Evolutionary conservation across 2,113 vertebrate species (phyloP), one percentile per base, ranked within the genome.

Genomic region (Boleophthalmus pectinirostris): DNA sequence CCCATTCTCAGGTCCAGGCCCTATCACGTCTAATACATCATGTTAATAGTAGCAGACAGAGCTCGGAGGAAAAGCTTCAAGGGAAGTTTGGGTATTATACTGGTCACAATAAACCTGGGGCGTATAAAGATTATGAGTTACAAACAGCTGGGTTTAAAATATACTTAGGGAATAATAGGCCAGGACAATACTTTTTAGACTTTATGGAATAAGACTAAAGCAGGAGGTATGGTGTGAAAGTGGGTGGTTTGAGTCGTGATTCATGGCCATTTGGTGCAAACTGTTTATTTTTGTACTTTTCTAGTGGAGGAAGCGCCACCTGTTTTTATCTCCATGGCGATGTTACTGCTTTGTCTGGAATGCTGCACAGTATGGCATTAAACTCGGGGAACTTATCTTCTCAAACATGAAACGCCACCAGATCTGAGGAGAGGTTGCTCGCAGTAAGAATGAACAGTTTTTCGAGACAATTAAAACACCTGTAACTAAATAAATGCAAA

Each of bases 81-180:
- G 61, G 61, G n/a, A 64, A 64, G 61, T 64, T 64, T 64, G 61
- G 61, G 18, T 43, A 43, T 64, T 64, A 38, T 64, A 38, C 18
- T 43, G 33, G 61, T 64, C 33, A n/a, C 20, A 64, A 64, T 38
- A 64, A 64, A 64, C 33, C 20, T 12, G n/a, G 4, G 29, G 18
- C 9, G 33, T n/a, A 6, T 16, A 64, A 43, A 64, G 20, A 38
- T 43, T 61, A 33, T 61, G 29, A 61, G 58, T 61, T 2, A 21
- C 29, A 64, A 35, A 64, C 61, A 64, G 61, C 33, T 64, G 33
- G 33, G 33, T 18, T 20, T 64, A 5, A 43, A 64, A 38, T 64
- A 2, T 20, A 38, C 33, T 20, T 64, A 10, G 7, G 4, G 61
- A 64, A 61, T 54, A 43, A 64, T 64, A 21, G 9, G 9, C 1